phyloP scores from a whole-genome alignment of 1,140 invertebrate genomes.

The Vanessa tameamea region DNA sequence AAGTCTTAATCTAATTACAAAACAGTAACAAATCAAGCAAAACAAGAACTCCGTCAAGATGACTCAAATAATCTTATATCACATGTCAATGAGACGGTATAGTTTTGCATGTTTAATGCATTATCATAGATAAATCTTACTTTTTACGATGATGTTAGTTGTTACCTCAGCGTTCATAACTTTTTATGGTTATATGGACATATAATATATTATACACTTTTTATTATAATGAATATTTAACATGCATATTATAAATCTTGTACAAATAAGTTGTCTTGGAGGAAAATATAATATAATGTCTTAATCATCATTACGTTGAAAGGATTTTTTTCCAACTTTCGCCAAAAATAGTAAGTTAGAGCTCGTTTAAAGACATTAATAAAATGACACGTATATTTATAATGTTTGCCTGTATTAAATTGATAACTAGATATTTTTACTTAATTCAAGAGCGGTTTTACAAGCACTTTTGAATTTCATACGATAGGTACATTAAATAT shows the following conservation, averaged over 20 bases:
- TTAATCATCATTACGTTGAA: background rate
- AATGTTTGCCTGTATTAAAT: too few relatives aligned
- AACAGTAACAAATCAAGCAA: background rate
- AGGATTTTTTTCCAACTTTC: background rate
- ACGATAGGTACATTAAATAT: too few relatives aligned
- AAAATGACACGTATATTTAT: too few relatives aligned
- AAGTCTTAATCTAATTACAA: background rate
- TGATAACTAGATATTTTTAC: too few relatives aligned
- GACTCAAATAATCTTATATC: constrained; percentile 18
- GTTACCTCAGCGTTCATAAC: constrained; percentile 15
- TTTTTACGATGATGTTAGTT: constrained; percentile 27
- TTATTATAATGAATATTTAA: constrained; percentile 22
- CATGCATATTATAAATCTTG: constrained; percentile 5
- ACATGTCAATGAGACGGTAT: constrained; percentile 1
- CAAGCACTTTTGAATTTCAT: too few relatives aligned
- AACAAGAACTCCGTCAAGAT: background rate
- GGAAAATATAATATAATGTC: background rate
- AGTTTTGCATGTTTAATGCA: constrained; percentile 9
- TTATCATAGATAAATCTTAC: constrained; percentile 18
- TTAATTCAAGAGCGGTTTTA: too few relatives aligned
- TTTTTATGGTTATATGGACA: constrained; percentile 29
- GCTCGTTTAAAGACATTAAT: too few relatives aligned
- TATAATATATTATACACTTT: constrained; percentile 28
- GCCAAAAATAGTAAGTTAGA: too few relatives aligned
- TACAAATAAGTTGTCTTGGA: background rate